These are phyloP conservation scores for Choristoneura rosaceana DNA, from an alignment of 2,888 invertebrate genomes.

Conservation along the genomic window DNA sequence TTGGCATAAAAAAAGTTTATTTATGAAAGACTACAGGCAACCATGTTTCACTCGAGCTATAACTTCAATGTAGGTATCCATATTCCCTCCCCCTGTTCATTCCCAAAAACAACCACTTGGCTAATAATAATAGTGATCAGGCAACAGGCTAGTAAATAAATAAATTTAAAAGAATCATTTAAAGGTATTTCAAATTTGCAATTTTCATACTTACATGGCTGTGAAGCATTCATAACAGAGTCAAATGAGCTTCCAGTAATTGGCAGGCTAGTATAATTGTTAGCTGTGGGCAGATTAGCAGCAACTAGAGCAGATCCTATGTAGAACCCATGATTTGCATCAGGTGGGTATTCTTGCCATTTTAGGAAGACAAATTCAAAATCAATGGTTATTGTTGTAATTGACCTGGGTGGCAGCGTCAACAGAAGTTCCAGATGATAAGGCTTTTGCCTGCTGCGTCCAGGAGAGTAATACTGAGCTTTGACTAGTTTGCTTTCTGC, in stretches of 20 bases:
- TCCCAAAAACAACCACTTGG: no score
- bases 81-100: no score
- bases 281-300: constrained; percentile 90
- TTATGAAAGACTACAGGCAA: no score
- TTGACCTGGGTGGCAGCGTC: constrained; percentile 91
- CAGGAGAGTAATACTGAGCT: constrained; percentile 88
- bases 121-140: no score
- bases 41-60: no score
- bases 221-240: constrained; percentile 88
- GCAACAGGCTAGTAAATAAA: no score
- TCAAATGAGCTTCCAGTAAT: constrained; percentile 89
- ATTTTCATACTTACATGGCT: constrained; percentile 71
- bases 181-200: not conserved
- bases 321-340: constrained; percentile 99
- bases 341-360: constrained; percentile 99
- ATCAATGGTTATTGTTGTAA: constrained; percentile 93
- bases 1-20: not conserved
- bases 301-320: constrained; percentile 95
- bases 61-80: no score
- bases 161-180: no score
- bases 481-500: constrained; percentile 84
- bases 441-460: constrained; percentile 92
- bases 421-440: constrained; percentile 95
- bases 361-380: constrained; percentile 98
- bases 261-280: constrained; percentile 92